Evolutionary conservation across 1,140 invertebrate genomes (phyloP), one percentile per base, ranked within the genome.

Genomic region (Aphaenogaster ashmeadi): DNA sequence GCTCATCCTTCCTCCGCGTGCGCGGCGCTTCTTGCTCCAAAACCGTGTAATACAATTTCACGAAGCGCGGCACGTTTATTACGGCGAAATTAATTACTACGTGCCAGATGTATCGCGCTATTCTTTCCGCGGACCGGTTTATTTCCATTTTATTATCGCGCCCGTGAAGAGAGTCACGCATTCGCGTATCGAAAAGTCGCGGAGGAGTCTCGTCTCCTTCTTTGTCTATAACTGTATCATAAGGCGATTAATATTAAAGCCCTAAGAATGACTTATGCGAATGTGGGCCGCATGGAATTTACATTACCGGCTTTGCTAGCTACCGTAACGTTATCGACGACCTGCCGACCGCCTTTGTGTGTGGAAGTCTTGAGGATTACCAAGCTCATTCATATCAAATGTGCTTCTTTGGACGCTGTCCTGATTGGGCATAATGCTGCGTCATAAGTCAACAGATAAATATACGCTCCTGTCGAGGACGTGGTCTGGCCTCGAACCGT

Each of bases 401-500:
- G 44, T 44, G 54, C 71, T 78, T 38, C 21, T 52, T 54, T 33
- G 69, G 78, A 71, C 36, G 86, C 83, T 77, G 62, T 83, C 41
- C 80, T 66, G 87, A 88, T 88, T 86, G 88, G 33, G 54, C 80
- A 72, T 89, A 89, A 89, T 64, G 81, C 75, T 62, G 78, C 87
- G 88, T 90, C 88, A 87, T 87, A 77, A 90, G 86, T 89, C 71
- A 90, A 72, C 71, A 18, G 60, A 87, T 69, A 83, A 89, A 83
- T 83, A 72, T 87, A 60, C 27, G 66, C 67, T 72, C 44, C 27
- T 75, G 74, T 66, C 89, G 77, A 87, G 84, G 77, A 81, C 84
- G 71, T 41, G 67, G 38, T 80, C 60, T 71, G 77, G 50, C 83
- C 83, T 88, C 83, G 33, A 47, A n/a, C 2, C 72, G 21, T 38